Base-by-base conservation (phyloP, 2,113 vertebrate species). In the Petrocephalus microphthalmus region DNA sequence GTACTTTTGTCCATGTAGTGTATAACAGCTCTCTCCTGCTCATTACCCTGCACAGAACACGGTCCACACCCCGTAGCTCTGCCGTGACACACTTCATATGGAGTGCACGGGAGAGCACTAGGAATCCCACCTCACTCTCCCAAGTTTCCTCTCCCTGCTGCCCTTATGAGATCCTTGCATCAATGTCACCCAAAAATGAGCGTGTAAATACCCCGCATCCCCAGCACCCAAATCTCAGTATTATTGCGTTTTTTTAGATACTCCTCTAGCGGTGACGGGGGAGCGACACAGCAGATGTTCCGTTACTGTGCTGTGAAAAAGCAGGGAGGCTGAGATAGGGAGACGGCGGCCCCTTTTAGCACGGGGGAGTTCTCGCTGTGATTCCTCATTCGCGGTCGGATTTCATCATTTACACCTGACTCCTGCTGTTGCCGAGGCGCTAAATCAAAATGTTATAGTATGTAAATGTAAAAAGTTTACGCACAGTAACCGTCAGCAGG, bases 11-110 rank as follows among this genome's bases (percentile, higher is more conserved):
- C n/a, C n/a, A n/a, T n/a, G n/a, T n/a, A n/a, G n/a, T n/a, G n/a
- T n/a, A n/a, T n/a, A n/a, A n/a, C n/a, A n/a, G n/a, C n/a, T n/a
- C 22, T 60, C 22, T n/a, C 57, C 93, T 92, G 93, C 92, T 95
- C 94, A 95, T 95, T 95, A 94, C 93, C 92, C 92, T 93, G 93
- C 93, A 93, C 92, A 92, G 91, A 93, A 93, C 91, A 92, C 94
- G 94, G 92, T 93, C 92, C 88, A 89, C 92, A 90, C 91, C 93
- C 92, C 92, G 90, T 92, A 93, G 90, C 91, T 91, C 90, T 88
- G 78, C 92, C 94, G 94, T 94, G 93, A 95, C 93, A 94, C 93
- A 91, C 88, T 93, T 92, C 93, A 90, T 90, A 93, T 83, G 87
- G 92, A 94, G 94, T 91, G 92, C 92, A 94, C 91, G 91, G 92